phyloP scores from a whole-genome alignment of 2,113 vertebrate genomes.

The Chamaea fasciata region DNA sequence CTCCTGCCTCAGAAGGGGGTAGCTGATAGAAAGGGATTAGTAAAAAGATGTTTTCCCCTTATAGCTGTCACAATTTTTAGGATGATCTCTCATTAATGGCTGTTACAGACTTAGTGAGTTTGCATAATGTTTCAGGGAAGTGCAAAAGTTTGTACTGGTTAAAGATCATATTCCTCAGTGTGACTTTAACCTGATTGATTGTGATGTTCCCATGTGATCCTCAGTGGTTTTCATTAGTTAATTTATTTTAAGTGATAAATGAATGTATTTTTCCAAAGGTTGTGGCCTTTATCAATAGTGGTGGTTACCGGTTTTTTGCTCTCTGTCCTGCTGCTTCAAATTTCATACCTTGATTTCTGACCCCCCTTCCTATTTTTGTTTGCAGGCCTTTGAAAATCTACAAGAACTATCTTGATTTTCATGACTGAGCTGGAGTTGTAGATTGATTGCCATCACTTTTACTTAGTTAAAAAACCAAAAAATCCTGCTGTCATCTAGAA shows the following conservation, averaged over 20 bases:
- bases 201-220: background rate
- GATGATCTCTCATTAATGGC: background rate
- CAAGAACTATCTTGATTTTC: background rate
- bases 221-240: background rate
- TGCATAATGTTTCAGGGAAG: background rate
- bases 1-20: background rate
- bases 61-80: background rate
- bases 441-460: background rate
- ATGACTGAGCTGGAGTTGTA: background rate
- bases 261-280: background rate
- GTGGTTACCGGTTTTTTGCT: background rate
- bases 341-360: background rate
- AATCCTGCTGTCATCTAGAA: background rate
- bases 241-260: background rate
- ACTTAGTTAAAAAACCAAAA: background rate
- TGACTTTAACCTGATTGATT: background rate
- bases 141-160: background rate
- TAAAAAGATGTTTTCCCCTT: background rate
- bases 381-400: background rate
- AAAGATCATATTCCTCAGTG: background rate
- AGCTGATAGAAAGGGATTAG: background rate
- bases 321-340: background rate
- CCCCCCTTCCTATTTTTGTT: background rate
- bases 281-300: background rate
- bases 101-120: background rate